phyloP scores from a whole-genome alignment of 1,140 invertebrate species.

The Gryon sp. region DNA sequence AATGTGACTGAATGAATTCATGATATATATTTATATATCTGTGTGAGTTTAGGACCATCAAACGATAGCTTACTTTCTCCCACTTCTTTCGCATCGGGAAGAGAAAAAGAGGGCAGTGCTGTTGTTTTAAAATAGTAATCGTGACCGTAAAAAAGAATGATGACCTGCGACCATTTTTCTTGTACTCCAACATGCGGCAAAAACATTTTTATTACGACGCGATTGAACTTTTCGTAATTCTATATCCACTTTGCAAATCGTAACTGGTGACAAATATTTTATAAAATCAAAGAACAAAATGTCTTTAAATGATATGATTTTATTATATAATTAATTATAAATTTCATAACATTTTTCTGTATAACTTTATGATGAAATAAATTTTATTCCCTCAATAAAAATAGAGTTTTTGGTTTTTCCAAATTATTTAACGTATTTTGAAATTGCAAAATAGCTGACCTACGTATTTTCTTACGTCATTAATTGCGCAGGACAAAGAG shows the following conservation, averaged over 20 bases:
- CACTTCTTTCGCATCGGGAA: constrained; percentile 39
- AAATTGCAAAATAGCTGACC: constrained; percentile 43
- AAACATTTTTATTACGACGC: constrained; percentile 27
- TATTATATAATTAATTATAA: too few relatives aligned
- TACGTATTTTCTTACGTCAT: constrained; percentile 66
- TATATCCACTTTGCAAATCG: too few relatives aligned
- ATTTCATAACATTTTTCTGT: neutral
- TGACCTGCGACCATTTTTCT: constrained; percentile 64
- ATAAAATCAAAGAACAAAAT: too few relatives aligned
- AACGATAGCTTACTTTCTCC: constrained; percentile 35
- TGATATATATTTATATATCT: too few relatives aligned
- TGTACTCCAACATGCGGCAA: constrained; percentile 5
- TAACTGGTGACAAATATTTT: too few relatives aligned
- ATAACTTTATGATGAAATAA: too few relatives aligned
- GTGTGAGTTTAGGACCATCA: constrained; percentile 38
- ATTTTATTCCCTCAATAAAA: too few relatives aligned
- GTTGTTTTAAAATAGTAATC: constrained; percentile 77
- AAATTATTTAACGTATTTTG: constrained; percentile 16
- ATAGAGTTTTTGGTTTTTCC: too few relatives aligned
- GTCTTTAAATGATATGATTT: neutral
- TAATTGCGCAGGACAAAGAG: constrained; percentile 66
- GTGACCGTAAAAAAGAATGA: constrained; percentile 75
- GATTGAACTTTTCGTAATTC: neutral
- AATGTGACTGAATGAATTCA: constrained; percentile 37
- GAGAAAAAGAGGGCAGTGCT: constrained; percentile 63